Evolutionary conservation across 2,113 vertebrate species (phyloP).

Genomic region (Colossoma macropomum): DNA sequence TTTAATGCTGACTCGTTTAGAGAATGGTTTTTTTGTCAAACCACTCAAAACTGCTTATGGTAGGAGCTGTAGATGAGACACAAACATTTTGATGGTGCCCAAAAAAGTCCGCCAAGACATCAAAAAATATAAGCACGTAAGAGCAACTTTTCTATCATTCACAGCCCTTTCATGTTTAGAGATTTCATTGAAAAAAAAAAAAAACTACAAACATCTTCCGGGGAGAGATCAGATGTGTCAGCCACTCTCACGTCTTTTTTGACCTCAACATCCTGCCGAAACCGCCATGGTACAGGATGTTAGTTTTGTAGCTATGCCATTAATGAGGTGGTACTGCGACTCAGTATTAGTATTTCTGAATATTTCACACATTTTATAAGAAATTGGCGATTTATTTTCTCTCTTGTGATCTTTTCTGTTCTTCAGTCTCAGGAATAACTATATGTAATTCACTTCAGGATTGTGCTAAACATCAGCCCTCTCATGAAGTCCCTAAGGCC

Average conservation of each 20-base stretch:
- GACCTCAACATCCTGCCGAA: constrained; percentile 51
- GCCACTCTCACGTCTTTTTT: constrained; percentile 32
- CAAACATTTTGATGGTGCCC: neutral
- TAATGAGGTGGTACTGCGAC: neutral
- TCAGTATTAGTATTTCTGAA: neutral
- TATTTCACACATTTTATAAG: neutral
- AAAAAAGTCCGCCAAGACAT: neutral
- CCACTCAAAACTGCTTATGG: neutral
- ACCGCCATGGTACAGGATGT: constrained; percentile 23
- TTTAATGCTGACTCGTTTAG: neutral
- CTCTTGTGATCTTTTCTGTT: neutral
- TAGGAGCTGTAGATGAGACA: neutral
- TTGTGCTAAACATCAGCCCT: neutral
- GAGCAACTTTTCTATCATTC: neutral
- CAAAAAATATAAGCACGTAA: neutral
- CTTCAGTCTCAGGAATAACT: neutral
- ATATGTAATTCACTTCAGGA: no score
- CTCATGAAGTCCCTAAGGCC: neutral
- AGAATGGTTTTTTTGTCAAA: neutral
- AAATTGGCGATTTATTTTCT: neutral
- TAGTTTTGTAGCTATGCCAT: neutral
- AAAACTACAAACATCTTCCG: constrained; percentile 22
- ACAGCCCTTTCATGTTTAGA: constrained; percentile 5
- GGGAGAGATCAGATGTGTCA: constrained; percentile 18
- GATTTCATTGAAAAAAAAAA: constrained; percentile 20